Conservation (phyloP, 2,888 invertebrate genomes). For the Leuctra nigra region DNA sequence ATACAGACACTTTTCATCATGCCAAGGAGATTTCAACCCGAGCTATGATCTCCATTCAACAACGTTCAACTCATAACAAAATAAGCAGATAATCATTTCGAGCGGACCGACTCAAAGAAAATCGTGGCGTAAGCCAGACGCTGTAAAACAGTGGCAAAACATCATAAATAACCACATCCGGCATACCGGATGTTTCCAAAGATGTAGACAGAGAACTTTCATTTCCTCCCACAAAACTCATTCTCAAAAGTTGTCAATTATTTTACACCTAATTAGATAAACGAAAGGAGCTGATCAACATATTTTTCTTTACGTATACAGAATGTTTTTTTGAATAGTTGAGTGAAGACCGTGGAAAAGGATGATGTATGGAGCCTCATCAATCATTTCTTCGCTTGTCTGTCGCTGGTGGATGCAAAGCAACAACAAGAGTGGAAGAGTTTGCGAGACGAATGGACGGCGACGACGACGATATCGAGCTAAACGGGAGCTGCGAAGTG, state of each 20-base stretch:
- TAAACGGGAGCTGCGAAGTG: neutral
- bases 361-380: slow-evolving; percentile 43
- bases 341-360: slow-evolving; percentile 33
- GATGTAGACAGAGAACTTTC: neutral
- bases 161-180: slow-evolving; percentile 16
- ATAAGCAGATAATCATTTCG: neutral
- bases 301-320: neutral
- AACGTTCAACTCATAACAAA: neutral
- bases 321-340: slow-evolving; percentile 2
- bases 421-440: slow-evolving; percentile 6
- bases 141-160: slow-evolving; percentile 12
- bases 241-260: slow-evolving; percentile 1
- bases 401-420: too few species aligned
- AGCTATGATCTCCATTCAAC: neutral
- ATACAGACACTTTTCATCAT: neutral
- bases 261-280: slow-evolving; percentile 15
- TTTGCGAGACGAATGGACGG: too few species aligned
- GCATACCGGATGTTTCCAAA: neutral
- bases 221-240: neutral
- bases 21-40: neutral
- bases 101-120: slow-evolving; percentile 6
- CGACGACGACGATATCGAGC: too few species aligned
- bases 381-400: slow-evolving; percentile 40
- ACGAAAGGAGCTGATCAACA: neutral
- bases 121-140: neutral